Base-by-base conservation (phyloP, 35 echinoderm and acorn worm species). In the Holothuria glaberrima region DNA sequence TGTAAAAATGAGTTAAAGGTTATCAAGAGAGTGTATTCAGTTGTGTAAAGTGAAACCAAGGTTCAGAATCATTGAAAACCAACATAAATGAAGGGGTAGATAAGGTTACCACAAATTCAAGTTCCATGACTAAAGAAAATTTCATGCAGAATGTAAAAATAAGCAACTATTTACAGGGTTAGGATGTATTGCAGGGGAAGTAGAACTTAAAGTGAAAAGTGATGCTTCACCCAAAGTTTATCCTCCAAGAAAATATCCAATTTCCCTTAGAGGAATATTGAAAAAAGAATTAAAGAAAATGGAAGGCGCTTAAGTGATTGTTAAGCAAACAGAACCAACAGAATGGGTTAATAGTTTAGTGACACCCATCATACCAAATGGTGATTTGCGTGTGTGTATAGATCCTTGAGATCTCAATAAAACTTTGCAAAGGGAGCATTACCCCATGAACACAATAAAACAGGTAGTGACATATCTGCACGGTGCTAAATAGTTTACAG, bases 391-490 rank as follows among this genome's bases (percentile, higher is more conserved):
- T 35, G 68, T 89, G 12, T 89, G 86, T 58, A 74, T 58, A 20
- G 87, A 91, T 61, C 90, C 66, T 18, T 21, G 63, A 32, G 78
- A 91, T 59, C 32, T 86, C 0, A 91, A 91, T 41, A 16, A 71
- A 34, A 80, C 64, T 12, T 35, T 91, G 35, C 20, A 71, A 59
- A 33, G 89, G 38, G 77, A 91, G 38, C 90, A 91, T 52, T 75
- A 86, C 71, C 80, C 80, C 1, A 75, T 91, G 90, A 83, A 70
- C 41, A 61, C 75, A 46, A 82, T 84, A 17, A 63, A 91, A 91
- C 56, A 91, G 26, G 89, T 91, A 20, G 16, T 83, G 1, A 91
- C 89, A 35, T 50, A 72, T 59, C 22, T 84, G 29, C 48, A 82
- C 26, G 63, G 60, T 48, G 59, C 90, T 20, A 80, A 88, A 81